phyloP scores from a whole-genome alignment of 2,888 invertebrate species.

The Lasioglossum zephyrum region DNA sequence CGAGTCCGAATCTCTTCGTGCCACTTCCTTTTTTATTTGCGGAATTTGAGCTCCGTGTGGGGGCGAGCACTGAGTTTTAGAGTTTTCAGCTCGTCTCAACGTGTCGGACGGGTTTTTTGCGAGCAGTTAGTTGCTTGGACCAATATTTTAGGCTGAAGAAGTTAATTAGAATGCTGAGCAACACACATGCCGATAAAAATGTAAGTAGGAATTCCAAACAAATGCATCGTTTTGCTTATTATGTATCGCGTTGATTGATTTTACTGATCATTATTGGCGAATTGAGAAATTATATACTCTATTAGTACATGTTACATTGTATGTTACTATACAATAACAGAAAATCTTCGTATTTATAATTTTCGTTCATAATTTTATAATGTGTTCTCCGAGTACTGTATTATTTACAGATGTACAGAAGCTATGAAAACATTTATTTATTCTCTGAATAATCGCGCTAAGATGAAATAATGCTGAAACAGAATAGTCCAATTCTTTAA shows the following conservation, averaged over 20 bases:
- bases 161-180: no score
- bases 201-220: background rate
- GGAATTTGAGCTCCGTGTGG: background rate
- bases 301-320: no score
- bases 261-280: no score
- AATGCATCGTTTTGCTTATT: background rate
- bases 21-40: background rate
- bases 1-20: background rate
- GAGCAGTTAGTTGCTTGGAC: background rate
- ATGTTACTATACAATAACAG: no score
- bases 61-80: background rate
- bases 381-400: no score
- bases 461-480: background rate
- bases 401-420: no score
- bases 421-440: no score
- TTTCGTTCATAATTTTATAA: no score
- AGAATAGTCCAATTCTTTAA: background rate
- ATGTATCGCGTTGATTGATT: no score
- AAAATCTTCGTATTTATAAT: no score
- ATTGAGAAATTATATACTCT: no score
- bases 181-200: background rate
- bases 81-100: background rate
- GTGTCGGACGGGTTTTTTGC: background rate
- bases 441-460: background rate
- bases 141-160: background rate